Conservation (phyloP, 2,113 vertebrate genomes). For the Nothocercus nigrocapillus region DNA sequence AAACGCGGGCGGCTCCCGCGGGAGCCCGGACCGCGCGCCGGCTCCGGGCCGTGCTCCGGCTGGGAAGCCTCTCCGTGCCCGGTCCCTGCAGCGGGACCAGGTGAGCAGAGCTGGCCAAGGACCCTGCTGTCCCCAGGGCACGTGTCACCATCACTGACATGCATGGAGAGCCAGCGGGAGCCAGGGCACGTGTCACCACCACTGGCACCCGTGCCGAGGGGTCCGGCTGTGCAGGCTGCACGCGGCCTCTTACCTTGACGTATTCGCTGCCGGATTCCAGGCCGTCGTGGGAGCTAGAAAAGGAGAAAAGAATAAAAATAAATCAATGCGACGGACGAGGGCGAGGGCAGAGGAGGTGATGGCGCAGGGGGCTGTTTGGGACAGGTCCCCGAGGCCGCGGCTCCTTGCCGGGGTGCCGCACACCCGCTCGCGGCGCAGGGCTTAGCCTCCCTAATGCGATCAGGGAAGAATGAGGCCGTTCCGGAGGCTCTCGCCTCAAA, state of each 20-base stretch:
- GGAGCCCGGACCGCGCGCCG: neutral
- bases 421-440: neutral
- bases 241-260: constrained; percentile 77
- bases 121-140: rapidly evolving
- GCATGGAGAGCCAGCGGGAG: too few relatives aligned
- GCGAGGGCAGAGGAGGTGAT: neutral
- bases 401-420: neutral
- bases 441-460: constrained; percentile 56
- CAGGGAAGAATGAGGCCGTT: constrained; percentile 37
- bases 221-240: rapidly evolving
- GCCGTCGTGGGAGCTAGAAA: constrained; percentile 68
- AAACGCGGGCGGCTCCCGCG: neutral
- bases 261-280: constrained; percentile 77
- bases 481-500: constrained; percentile 30
- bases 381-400: neutral
- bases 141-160: neutral
- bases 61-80: neutral
- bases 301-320: neutral
- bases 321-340: neutral
- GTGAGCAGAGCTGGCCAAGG: neutral
- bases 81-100: neutral
- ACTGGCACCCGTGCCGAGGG: neutral
- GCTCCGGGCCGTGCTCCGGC: neutral
- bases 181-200: neutral
- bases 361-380: neutral